Conservation (phyloP, 2,888 invertebrate species). For the Malthinus seriepunctatus region DNA sequence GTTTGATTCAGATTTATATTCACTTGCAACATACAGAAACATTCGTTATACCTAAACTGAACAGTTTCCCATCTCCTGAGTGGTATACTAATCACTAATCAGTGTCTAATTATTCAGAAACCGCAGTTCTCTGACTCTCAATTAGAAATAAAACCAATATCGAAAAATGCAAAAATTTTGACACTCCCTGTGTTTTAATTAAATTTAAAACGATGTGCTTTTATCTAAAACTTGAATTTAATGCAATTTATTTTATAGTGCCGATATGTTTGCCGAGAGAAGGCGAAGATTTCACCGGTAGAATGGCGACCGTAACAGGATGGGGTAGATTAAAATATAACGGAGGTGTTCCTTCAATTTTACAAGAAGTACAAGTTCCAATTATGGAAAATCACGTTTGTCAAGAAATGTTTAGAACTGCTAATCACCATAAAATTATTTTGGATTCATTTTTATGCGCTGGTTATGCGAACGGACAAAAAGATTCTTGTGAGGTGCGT, state of each 20-base stretch:
- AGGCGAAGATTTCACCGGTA: conserved; percentile 78
- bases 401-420: conserved; percentile 92
- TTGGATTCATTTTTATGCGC: conserved; percentile 88
- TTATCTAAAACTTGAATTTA: background rate
- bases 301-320: conserved; percentile 88
- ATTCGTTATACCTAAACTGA: no score
- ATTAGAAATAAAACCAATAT: no score
- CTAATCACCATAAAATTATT: conserved; percentile 86
- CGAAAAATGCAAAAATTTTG: no score
- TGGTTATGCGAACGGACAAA: conserved; percentile 89
- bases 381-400: conserved; percentile 90
- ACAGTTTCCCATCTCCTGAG: no score
- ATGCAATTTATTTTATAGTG: conserved; percentile 58
- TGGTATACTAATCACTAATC: no score
- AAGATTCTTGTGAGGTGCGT: conserved; percentile 89
- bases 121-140: no score
- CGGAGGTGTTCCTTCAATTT: conserved; percentile 85
- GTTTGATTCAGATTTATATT: no score
- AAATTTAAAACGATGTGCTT: background rate
- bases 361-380: conserved; percentile 91
- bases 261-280: conserved; percentile 89
- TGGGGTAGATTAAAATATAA: conserved; percentile 92
- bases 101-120: no score
- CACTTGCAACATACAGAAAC: no score
- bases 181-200: background rate